Evolutionary conservation across 1,140 invertebrate genomes (phyloP).

Genomic region (Pteromalus puparum): DNA sequence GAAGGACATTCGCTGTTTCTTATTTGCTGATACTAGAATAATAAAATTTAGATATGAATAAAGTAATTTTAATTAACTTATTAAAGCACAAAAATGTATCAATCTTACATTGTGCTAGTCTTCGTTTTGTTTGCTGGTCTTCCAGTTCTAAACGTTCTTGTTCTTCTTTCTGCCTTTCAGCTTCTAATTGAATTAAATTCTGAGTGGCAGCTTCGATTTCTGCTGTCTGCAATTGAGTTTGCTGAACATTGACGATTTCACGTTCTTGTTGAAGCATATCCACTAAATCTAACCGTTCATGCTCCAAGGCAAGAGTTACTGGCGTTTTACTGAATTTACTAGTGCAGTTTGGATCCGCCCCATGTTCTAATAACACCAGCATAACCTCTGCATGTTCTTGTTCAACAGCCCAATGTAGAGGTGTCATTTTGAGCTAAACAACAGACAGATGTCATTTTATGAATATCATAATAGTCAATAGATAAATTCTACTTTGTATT

Average conservation of each 20-base stretch:
- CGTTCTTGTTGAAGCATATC: slow-evolving; percentile 77
- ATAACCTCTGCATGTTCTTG: slow-evolving; percentile 85
- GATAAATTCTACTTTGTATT: not conserved
- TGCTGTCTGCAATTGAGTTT: slow-evolving; percentile 65
- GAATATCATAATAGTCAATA: not conserved
- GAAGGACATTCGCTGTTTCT: slow-evolving; percentile 68
- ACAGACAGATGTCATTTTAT: not conserved
- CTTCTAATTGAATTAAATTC: slow-evolving; percentile 67
- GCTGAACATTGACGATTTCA: slow-evolving; percentile 66
- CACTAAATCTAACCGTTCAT: slow-evolving; percentile 79
- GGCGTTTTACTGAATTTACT: slow-evolving; percentile 93
- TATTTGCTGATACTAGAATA: slow-evolving; percentile 58
- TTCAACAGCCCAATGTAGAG: slow-evolving; percentile 95
- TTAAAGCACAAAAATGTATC: not conserved
- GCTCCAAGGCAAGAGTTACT: slow-evolving; percentile 84
- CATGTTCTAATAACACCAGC: slow-evolving; percentile 82
- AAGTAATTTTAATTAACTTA: not conserved
- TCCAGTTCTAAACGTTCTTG: slow-evolving; percentile 61
- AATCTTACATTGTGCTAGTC: slow-evolving; percentile 58
- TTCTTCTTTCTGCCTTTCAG: slow-evolving; percentile 62
- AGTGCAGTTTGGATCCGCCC: slow-evolving; percentile 80
- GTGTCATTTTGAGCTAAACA: slow-evolving; percentile 90
- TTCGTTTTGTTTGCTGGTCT: slow-evolving; percentile 60
- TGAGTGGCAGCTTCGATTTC: slow-evolving; percentile 70
- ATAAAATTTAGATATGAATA: not conserved